Conservation (phyloP, 2,797 vertebrate species). For the Macropus fuliginosus region DNA sequence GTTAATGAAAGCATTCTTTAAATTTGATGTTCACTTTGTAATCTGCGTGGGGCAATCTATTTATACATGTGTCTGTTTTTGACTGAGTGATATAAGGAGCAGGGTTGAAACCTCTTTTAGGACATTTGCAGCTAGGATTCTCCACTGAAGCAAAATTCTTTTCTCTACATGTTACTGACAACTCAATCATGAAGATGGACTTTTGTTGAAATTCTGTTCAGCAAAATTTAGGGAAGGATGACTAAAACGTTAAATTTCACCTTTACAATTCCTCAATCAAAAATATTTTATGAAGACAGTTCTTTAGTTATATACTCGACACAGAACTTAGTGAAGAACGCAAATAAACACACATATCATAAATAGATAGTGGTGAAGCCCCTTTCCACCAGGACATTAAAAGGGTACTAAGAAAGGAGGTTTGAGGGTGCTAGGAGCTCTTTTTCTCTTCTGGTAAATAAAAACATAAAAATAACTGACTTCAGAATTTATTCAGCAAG, state of each 20-base stretch:
- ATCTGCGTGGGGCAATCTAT: slow-evolving; percentile 31
- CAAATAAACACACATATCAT: not conserved
- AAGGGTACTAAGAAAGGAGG: not conserved
- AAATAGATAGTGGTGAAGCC: not conserved
- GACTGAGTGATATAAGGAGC: not conserved
- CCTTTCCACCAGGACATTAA: not conserved
- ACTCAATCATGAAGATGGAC: not conserved
- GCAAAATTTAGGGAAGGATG: not conserved
- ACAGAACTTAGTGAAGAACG: not conserved
- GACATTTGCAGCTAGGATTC: not conserved
- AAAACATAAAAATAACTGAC: not conserved
- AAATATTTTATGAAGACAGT: not conserved
- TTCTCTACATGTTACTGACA: not conserved
- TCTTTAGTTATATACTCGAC: not conserved
- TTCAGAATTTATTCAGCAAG: not conserved
- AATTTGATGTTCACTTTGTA: slow-evolving; percentile 57
- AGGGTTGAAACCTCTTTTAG: not conserved
- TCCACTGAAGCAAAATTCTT: not conserved
- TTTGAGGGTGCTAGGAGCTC: not conserved
- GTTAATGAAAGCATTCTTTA: slow-evolving; percentile 63
- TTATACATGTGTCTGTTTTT: slow-evolving; percentile 40
- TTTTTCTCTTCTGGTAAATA: not conserved
- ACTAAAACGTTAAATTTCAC: not conserved
- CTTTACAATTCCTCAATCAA: not conserved
- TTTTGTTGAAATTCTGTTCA: not conserved